Base-by-base conservation (phyloP, 2,888 invertebrate species). In the Parnassius mnemosyne region DNA sequence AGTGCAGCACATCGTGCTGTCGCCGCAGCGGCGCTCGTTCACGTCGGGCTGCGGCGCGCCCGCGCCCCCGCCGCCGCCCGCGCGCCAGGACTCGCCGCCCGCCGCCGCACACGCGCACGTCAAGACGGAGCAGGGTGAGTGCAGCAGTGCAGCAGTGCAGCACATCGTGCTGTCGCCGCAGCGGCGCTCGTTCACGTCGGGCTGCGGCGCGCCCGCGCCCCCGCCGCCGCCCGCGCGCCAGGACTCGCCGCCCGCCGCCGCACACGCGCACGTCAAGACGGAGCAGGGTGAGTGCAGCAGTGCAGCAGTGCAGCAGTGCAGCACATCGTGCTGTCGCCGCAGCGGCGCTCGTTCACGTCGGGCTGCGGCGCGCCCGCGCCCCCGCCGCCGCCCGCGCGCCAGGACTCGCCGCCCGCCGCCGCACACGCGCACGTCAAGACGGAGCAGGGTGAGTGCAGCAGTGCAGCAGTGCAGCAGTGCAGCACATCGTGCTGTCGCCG, bases 1-100 rank as follows among this genome's bases (percentile, higher is more conserved):
- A 95, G 95, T 20, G 3, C 20, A 20, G 20, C 20, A 20, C 57
- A 96, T 97, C 71, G 95, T 97, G 70, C 89, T 97, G 74, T 96
- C 96, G 70, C 97, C 97, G 58, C 97, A 97, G 84, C 93, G 97
- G 11, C 93, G 96, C 69, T 96, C 96, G 75, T 97, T 97, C 89
- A 96, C 96, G 74, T 95, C 96, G 12, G 97, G 97, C 61, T 97
- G 97, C 87, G 96, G 95, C 71, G 96, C 96, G 61, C 93, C 3
- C n/a, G 3, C 9, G 10, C 25, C 1, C 10, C 11, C 44, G 3
- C 44, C 44, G 3, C 44, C 44, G 50, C 96, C 73, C 88, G 93
- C 69, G 79, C 90, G 82, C 5, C 81, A 85, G 20, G 85, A 87
- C 59, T 87, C 88, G 63, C 86, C 86, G 72, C 42, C 74, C 68